Base-by-base conservation (phyloP, 2,113 vertebrate genomes). In the Emydura subglobosa region DNA sequence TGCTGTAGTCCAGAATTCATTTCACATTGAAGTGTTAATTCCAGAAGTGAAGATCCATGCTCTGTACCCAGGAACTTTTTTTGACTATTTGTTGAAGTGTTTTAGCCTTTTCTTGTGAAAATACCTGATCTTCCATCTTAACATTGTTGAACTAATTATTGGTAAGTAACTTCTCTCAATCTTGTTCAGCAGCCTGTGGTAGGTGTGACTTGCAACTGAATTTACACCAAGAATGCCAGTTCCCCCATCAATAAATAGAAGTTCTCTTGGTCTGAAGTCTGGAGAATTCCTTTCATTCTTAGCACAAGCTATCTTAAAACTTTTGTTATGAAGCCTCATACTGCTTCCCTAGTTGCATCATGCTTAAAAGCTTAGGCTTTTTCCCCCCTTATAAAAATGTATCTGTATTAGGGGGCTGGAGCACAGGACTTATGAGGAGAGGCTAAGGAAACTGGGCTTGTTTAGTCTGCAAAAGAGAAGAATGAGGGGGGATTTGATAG, bases 241-340 rank as follows among this genome's bases (percentile, higher is more conserved):
- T 50, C 42, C 25, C n/a, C 12, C 54, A 55, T 42, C 54, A 54
- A 31, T 14, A 49, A 55, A 81, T 85, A 53, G 84, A 16, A 25
- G 85, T 51, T 88, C 79, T 79, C 76, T 31, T 85, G 55, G 80
- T 68, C 91, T 55, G 50, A 17, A 29, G 86, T 34, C 59, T 31
- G 24, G 50, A 79, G 82, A 88, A 94, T 91, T 90, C 83, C 59
- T 74, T 72, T 86, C 31, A 65, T 87, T 85, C 91, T 93, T 90
- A 86, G 78, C 81, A 29, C 68, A 88, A 95, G 39, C 49, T 94
- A 83, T 92, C 84, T 94, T 83, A 89, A 89, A 93, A 31, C 47
- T 19, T 42, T 57, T 81, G 51, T 31, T 55, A 5, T 14, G 55
- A 39, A 72, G 54, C 49, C 9, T 25, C 82, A 82, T n/a, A 5